Conservation (phyloP, 2,113 vertebrate species). For the Rostratula benghalensis region DNA sequence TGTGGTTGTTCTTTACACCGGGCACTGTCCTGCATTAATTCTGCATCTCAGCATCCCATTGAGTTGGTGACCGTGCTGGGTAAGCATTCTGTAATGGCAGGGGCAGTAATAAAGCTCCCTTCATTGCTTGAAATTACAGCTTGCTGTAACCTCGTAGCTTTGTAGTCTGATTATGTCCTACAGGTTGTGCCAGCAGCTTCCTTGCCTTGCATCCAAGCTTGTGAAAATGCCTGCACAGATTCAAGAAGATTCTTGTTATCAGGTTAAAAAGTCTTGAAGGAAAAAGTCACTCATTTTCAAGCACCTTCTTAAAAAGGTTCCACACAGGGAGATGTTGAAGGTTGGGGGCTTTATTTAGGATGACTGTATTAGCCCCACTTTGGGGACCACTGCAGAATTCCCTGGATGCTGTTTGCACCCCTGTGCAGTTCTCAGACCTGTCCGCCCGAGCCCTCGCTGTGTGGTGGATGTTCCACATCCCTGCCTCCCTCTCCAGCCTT, state of each 20-base stretch:
- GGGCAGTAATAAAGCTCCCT: not conserved
- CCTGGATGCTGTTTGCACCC: not conserved
- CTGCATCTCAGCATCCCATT: not conserved
- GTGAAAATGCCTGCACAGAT: not conserved
- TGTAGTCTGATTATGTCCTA: not conserved
- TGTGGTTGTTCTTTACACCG: not conserved
- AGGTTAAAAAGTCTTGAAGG: not conserved
- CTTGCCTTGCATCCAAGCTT: not conserved
- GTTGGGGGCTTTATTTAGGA: not conserved
- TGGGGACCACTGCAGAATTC: not conserved
- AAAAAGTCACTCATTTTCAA: no score
- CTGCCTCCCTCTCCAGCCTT: not conserved
- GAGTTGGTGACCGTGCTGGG: not conserved
- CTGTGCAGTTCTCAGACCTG: not conserved
- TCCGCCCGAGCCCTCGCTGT: fast-evolving
- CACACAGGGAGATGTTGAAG: not conserved
- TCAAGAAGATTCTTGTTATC: not conserved
- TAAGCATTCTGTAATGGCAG: not conserved
- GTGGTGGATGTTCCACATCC: fast-evolving
- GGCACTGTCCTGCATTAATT: not conserved
- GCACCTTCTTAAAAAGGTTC: not conserved
- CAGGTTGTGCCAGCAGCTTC: not conserved
- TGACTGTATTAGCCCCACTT: not conserved
- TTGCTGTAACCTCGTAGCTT: not conserved
- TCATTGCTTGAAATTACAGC: not conserved